These are phyloP conservation scores for Augiades crinisus DNA, from an alignment of 2,888 invertebrate genomes.

Conservation along the genomic window DNA sequence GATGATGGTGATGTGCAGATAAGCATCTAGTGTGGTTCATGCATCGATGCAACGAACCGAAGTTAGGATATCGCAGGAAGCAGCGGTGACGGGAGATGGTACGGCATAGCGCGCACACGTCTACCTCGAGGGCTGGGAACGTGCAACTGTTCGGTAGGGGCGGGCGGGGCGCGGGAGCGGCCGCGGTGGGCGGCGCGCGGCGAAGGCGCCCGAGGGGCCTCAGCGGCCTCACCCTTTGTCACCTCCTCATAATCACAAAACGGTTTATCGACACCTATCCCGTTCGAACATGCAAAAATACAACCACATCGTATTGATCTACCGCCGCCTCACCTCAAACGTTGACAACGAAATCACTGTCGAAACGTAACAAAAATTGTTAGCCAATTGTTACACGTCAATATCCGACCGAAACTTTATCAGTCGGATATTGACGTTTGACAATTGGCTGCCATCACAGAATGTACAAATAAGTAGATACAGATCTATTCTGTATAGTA, in stretches of 20 bases:
- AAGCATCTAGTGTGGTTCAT: conserved; percentile 79
- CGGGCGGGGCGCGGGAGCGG: conserved; percentile 35
- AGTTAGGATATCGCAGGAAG: conserved; percentile 69
- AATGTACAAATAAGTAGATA: too few species aligned
- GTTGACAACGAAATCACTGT: background rate
- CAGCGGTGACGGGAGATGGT: conserved; percentile 62
- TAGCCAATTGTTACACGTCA: too few species aligned
- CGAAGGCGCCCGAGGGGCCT: conserved; percentile 60
- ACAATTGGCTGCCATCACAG: background rate
- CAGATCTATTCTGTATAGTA: background rate
- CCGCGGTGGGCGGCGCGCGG: conserved; percentile 42
- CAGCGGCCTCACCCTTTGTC: conserved; percentile 50
- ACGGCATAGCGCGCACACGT: conserved; percentile 74
- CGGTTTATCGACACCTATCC: conserved; percentile 63
- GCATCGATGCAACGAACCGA: conserved; percentile 79
- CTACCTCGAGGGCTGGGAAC: conserved; percentile 58
- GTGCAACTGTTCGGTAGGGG: conserved; percentile 60
- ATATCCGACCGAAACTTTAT: too few species aligned
- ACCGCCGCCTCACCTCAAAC: conserved; percentile 2
- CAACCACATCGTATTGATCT: conserved; percentile 2
- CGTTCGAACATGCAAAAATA: conserved; percentile 40
- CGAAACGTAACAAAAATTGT: background rate
- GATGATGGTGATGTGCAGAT: conserved; percentile 64
- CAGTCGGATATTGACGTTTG: too few species aligned
- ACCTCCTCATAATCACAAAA: conserved; percentile 68